Conservation (phyloP, 2,888 invertebrate species). For the Sinohyriopsis cumingii region DNA sequence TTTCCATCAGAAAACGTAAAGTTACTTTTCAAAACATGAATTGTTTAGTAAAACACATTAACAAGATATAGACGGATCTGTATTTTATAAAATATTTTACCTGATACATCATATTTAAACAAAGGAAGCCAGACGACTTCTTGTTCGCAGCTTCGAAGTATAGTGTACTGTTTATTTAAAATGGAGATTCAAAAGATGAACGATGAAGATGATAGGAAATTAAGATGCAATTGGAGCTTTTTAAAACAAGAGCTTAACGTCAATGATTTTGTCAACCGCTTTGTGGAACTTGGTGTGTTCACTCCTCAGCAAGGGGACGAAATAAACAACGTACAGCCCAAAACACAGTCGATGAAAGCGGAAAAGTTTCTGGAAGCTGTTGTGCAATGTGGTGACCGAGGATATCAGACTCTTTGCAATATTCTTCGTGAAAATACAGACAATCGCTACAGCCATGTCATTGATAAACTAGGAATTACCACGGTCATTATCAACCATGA, state of each 20-base stretch:
- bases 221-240: constrained; percentile 40
- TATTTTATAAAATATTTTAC: too few relatives aligned
- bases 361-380: constrained; percentile 41
- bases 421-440: constrained; percentile 35
- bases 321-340: constrained; percentile 30
- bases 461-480: constrained; percentile 30
- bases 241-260: constrained; percentile 45
- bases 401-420: constrained; percentile 40
- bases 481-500: too few relatives aligned
- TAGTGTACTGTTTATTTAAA: too few relatives aligned
- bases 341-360: constrained; percentile 30
- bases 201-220: constrained; percentile 32
- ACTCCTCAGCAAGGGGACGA: constrained; percentile 21
- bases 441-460: constrained; percentile 35
- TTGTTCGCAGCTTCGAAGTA: too few relatives aligned
- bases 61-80: too few relatives aligned
- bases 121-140: too few relatives aligned
- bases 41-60: too few relatives aligned
- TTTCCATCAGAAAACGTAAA: too few relatives aligned
- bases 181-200: constrained; percentile 19
- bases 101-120: too few relatives aligned
- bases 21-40: too few relatives aligned
- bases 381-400: constrained; percentile 37
- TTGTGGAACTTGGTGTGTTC: constrained; percentile 36
- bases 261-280: constrained; percentile 36